phyloP scores from a whole-genome alignment of 2,797 vertebrate genomes.

The Dicrostonyx torquatus region DNA sequence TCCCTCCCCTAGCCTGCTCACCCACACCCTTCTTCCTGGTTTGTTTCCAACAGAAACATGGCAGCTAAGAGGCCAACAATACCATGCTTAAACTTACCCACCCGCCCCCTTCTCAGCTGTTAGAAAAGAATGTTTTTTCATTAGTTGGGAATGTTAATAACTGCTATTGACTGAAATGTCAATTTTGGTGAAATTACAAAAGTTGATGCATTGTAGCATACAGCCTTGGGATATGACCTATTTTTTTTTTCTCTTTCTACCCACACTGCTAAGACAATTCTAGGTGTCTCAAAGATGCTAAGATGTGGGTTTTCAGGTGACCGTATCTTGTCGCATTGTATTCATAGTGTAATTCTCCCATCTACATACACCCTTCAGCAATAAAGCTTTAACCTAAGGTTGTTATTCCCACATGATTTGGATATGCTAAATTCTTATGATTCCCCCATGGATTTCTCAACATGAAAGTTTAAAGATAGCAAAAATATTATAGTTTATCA shows the following conservation, averaged over 20 bases:
- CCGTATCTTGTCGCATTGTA: background rate
- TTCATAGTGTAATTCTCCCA: constrained; percentile 38
- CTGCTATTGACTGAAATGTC: constrained; percentile 56
- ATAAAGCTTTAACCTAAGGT: constrained; percentile 59
- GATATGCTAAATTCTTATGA: constrained; percentile 50
- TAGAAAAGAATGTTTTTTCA: constrained; percentile 56
- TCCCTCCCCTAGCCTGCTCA: background rate
- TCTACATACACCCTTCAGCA: constrained; percentile 42
- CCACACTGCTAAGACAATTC: background rate
- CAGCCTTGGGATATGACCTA: background rate
- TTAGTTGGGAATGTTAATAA: constrained; percentile 50
- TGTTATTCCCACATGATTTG: constrained; percentile 53
- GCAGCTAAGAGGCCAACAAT: constrained; percentile 57
- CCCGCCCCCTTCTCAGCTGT: constrained; percentile 23
- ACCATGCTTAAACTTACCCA: constrained; percentile 25
- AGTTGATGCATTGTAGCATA: background rate
- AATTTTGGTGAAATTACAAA: constrained; percentile 38
- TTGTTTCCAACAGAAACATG: constrained; percentile 47
- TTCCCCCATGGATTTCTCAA: constrained; percentile 26
- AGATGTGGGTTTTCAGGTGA: constrained; percentile 25
- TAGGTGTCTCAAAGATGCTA: constrained; percentile 17
- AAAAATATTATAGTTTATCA: constrained; percentile 57
- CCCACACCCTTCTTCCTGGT: background rate
- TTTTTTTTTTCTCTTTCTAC: background rate
- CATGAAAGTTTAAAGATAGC: constrained; percentile 45